These are phyloP conservation scores for Hypsopygia costalis DNA, from an alignment of 2,888 invertebrate genomes.

Conservation along the genomic window DNA sequence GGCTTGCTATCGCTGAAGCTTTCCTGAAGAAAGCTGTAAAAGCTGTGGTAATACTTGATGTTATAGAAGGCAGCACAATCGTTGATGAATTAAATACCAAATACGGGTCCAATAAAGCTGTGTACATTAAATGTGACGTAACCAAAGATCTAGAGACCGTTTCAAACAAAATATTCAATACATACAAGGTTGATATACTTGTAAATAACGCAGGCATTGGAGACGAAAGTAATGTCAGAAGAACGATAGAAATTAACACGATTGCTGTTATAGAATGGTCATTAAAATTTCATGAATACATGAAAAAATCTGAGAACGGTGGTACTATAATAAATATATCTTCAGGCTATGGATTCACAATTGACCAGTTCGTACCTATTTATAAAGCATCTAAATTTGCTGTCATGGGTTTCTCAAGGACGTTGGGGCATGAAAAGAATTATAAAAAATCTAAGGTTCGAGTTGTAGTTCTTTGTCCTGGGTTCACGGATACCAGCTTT, in stretches of 20 bases:
- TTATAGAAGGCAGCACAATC: conserved; percentile 32
- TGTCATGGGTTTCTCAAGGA: conserved; percentile 60
- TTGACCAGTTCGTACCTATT: conserved; percentile 64
- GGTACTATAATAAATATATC: conserved; percentile 82
- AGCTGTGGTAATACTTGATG: conserved; percentile 30
- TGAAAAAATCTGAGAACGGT: conserved; percentile 73
- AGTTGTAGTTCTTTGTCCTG: conserved; percentile 57
- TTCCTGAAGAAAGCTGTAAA: conserved; percentile 56
- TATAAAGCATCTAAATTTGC: conserved; percentile 79
- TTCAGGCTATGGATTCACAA: conserved; percentile 72
- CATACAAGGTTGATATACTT: conserved; percentile 48
- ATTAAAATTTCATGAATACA: conserved; percentile 67
- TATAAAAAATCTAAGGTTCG: conserved; percentile 54
- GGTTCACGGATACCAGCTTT: conserved; percentile 16
- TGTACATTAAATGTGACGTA: conserved; percentile 72
- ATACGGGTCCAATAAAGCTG: conserved; percentile 54
- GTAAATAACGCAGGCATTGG: conserved; percentile 59
- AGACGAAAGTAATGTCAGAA: conserved; percentile 25
- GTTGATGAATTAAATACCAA: conserved; percentile 50
- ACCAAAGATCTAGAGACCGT: conserved; percentile 55
- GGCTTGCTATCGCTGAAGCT: conserved; percentile 56
- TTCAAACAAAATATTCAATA: conserved; percentile 32
- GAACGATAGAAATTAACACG: conserved; percentile 42
- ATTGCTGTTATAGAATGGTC: conserved; percentile 39
- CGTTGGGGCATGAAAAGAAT: conserved; percentile 49